phyloP scores from a whole-genome alignment of 1,140 invertebrate genomes.

The Pseudomyrmex flavicornis region DNA sequence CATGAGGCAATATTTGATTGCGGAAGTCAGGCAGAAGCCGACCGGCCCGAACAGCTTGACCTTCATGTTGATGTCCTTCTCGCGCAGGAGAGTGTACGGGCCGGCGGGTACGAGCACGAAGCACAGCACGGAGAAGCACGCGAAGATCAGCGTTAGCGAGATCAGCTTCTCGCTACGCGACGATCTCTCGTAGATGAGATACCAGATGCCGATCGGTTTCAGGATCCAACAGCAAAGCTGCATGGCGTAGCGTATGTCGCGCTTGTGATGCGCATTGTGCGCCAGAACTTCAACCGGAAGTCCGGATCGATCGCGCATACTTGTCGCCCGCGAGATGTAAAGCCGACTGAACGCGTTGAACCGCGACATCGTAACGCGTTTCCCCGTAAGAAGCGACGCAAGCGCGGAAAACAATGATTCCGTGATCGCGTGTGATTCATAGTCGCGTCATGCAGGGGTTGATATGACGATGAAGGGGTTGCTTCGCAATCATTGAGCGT shows the following conservation, averaged over 20 bases:
- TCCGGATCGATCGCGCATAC: slow-evolving; percentile 46
- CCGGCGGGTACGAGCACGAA: slow-evolving; percentile 60
- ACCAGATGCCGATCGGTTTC: slow-evolving; percentile 70
- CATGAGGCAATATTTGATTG: slow-evolving; percentile 67
- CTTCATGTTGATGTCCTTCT: slow-evolving; percentile 54
- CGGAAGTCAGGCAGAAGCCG: slow-evolving; percentile 60
- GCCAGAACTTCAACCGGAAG: not conserved
- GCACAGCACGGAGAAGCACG: slow-evolving; percentile 22
- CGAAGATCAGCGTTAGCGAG: not conserved
- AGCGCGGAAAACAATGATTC: slow-evolving; percentile 48
- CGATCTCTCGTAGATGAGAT: slow-evolving; percentile 25
- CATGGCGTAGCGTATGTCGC: slow-evolving; percentile 62
- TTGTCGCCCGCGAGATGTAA: not conserved
- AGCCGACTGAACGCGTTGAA: slow-evolving; percentile 31
- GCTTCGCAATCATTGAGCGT: slow-evolving; percentile 1
- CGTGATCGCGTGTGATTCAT: slow-evolving; percentile 4
- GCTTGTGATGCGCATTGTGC: slow-evolving; percentile 46
- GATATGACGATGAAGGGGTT: too few relatives aligned
- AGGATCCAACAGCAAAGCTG: slow-evolving; percentile 67
- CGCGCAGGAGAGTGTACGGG: slow-evolving; percentile 31
- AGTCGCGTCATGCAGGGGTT: not conserved
- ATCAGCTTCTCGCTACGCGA: slow-evolving; percentile 2
- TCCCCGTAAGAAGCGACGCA: slow-evolving; percentile 41
- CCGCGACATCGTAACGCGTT: not conserved
- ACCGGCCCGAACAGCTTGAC: slow-evolving; percentile 65